Conservation (phyloP, 1,140 invertebrate genomes). For the Bombus confusus region DNA sequence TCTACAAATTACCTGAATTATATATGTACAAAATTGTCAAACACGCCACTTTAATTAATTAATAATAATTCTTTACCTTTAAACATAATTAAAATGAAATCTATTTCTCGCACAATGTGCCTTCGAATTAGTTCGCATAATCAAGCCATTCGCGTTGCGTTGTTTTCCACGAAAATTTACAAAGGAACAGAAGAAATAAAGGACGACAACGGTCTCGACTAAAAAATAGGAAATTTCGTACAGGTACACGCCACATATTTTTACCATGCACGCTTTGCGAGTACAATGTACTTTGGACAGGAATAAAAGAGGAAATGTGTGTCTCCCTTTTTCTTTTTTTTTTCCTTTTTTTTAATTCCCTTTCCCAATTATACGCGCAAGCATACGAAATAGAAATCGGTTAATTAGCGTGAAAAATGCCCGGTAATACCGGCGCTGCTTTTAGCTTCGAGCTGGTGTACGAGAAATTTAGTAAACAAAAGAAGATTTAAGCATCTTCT, state of each 20-base stretch:
- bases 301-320: slow-evolving; percentile 37
- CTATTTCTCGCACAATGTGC: neutral
- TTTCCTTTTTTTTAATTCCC: neutral
- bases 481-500: neutral
- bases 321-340: neutral
- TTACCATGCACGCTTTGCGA: neutral
- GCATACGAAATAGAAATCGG: slow-evolving; percentile 40
- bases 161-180: neutral
- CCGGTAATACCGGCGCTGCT: slow-evolving; percentile 10
- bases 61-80: neutral
- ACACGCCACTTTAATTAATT: neutral
- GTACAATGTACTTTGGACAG: slow-evolving; percentile 20
- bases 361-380: slow-evolving; percentile 18
- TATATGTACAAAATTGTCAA: too few species aligned
- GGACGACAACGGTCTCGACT: neutral
- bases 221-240: slow-evolving; percentile 29
- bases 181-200: neutral
- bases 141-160: neutral
- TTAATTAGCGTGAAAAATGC: slow-evolving; percentile 39
- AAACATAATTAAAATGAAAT: neutral
- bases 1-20: too few species aligned
- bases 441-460: neutral
- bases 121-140: neutral
- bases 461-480: slow-evolving; percentile 22
- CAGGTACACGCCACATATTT: slow-evolving; percentile 12